Base-by-base conservation (phyloP, 2,797 vertebrate species). In the Phoxinus dragarum region DNA sequence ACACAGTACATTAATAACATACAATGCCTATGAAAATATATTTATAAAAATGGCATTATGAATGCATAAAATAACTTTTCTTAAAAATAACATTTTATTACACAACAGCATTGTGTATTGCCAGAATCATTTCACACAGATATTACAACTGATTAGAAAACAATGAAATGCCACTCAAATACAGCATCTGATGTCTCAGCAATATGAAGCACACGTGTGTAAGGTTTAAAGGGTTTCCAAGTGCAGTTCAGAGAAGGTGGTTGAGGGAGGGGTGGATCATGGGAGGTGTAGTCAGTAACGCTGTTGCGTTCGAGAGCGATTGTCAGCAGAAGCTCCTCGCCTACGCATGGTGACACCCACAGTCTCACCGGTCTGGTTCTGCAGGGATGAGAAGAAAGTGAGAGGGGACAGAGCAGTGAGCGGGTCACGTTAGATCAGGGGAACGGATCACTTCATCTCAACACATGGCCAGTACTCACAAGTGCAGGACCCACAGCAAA, bases 261-360 rank as follows among this genome's bases (percentile, higher is more conserved):
- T 9, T 23, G 73, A 59, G 79, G 61, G 44, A 86, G 77, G 83
- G 86, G 83, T 84, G 90, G 72, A 67, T 76, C 82, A 61, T 86
- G n/a, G 84, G 76, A 87, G 42, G 66, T 54, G 38, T 76, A 31
- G 73, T 96, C 91, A 96, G 71, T 89, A 91, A 92, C 91, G 95
- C 89, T 92, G 95, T 81, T 93, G 93, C 67, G 88, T 34, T 52
- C 78, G 91, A 82, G 86, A n/a, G 78, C 14, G 88, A 81, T 83
- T 86, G 86, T 92, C 90, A 77, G 92, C 88, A 54, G 94, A 94
- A 54, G 89, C 73, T 42, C 79, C 83, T 68, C 47, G 90, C 85
- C 91, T 94, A 49, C 84, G 90, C 47, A 88, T 83, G 77, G 81
- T 87, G 80, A 89, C 81, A 34, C 67, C 16, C 81, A 88, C 89